Conservation (phyloP, 2,113 vertebrate genomes). For the Manacus vitellinus region DNA sequence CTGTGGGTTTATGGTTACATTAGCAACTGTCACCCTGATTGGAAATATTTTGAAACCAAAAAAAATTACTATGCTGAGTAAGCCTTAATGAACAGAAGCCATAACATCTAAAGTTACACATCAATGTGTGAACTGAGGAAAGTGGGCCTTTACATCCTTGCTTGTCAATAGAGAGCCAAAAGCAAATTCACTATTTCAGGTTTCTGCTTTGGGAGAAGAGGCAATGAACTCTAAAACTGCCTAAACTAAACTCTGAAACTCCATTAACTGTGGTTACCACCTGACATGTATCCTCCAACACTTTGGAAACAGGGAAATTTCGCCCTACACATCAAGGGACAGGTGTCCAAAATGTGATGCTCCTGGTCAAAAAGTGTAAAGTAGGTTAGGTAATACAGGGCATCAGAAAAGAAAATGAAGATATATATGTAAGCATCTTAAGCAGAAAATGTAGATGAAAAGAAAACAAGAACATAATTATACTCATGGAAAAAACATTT, state of each 20-base stretch:
- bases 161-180: background rate
- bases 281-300: background rate
- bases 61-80: background rate
- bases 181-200: background rate
- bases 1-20: background rate
- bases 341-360: background rate
- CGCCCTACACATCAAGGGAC: background rate
- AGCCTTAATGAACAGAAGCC: background rate
- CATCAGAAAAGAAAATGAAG: background rate
- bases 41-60: background rate
- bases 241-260: background rate
- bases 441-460: background rate
- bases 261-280: background rate
- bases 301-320: background rate
- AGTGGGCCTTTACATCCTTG: background rate
- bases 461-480: background rate
- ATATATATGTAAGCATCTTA: background rate
- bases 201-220: background rate
- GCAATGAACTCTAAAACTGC: background rate
- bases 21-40: background rate
- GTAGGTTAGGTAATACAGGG: background rate
- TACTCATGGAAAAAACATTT: background rate
- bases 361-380: background rate
- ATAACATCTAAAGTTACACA: background rate
- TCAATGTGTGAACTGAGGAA: background rate